Conservation (phyloP, 2,797 vertebrate species). For the Poeciliopsis paucimaculata region DNA sequence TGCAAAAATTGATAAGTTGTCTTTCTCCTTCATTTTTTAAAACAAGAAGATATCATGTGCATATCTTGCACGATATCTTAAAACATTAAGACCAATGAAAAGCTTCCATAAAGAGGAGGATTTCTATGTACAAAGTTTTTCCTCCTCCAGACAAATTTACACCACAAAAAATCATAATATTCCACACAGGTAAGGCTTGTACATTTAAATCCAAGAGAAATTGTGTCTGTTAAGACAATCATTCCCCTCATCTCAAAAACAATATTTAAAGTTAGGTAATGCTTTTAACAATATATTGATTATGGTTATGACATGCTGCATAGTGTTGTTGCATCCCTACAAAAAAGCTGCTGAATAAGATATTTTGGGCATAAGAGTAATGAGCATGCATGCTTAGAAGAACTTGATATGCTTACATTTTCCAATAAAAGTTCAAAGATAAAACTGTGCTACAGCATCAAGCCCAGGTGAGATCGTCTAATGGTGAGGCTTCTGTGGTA, state of each 20-base stretch:
- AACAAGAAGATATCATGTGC: background rate
- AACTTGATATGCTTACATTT: constrained; percentile 9
- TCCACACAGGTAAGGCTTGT: background rate
- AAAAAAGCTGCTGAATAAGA: background rate
- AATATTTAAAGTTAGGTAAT: background rate
- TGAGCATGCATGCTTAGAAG: constrained; percentile 1
- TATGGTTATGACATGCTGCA: background rate
- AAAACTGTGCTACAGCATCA: constrained; percentile 4
- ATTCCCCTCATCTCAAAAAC: background rate
- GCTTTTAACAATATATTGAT: background rate
- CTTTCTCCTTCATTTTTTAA: background rate
- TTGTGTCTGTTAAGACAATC: background rate
- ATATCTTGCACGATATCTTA: background rate
- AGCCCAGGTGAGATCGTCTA: constrained; percentile 36
- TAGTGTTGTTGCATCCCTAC: background rate
- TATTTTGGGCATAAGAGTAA: background rate
- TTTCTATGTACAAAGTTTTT: background rate
- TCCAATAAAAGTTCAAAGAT: constrained; percentile 6
- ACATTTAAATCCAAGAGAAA: background rate
- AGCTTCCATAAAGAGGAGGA: background rate
- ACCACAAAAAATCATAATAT: background rate
- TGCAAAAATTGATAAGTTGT: background rate
- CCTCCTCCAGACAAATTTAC: background rate
- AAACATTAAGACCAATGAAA: background rate
- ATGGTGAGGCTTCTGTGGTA: constrained; percentile 41